Conservation (phyloP, 2,888 invertebrate species). For the Ganaspis brasiliensis region DNA sequence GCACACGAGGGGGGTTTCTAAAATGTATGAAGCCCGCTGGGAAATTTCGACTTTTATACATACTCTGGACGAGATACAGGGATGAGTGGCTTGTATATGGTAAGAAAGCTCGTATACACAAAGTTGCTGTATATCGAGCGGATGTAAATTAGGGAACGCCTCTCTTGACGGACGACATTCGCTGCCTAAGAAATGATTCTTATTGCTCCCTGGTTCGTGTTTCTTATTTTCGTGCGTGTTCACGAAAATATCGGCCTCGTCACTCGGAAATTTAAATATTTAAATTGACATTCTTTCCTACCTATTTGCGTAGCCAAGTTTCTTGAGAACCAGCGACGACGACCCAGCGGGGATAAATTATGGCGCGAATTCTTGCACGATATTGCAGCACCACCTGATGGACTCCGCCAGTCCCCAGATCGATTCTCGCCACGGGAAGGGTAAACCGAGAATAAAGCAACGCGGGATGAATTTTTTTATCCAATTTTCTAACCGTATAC, state of each 20-base stretch:
- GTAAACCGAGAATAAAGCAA: conserved; percentile 4
- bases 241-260: conserved; percentile 42
- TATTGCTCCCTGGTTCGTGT: conserved; percentile 42
- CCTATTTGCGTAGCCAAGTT: conserved; percentile 35
- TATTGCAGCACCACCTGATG: conserved; percentile 30
- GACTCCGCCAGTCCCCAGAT: conserved; percentile 45
- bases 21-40: conserved; percentile 71
- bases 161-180: conserved; percentile 42
- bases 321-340: conserved; percentile 14
- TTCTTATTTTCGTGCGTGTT: conserved; percentile 34
- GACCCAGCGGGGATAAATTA: conserved; percentile 34
- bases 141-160: conserved; percentile 38
- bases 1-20: conserved; percentile 56
- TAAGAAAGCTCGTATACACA: conserved; percentile 33
- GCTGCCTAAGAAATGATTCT: conserved; percentile 39
- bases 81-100: conserved; percentile 54
- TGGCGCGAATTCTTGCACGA: conserved; percentile 41
- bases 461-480: background rate
- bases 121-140: conserved; percentile 32
- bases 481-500: no score
- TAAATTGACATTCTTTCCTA: conserved; percentile 43
- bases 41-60: conserved; percentile 72
- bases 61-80: conserved; percentile 58
- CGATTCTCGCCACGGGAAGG: conserved; percentile 28
- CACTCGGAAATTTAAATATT: conserved; percentile 43